Evolutionary conservation across 2,888 invertebrate species (phyloP).

Genomic region (Scotopteryx bipunctaria): DNA sequence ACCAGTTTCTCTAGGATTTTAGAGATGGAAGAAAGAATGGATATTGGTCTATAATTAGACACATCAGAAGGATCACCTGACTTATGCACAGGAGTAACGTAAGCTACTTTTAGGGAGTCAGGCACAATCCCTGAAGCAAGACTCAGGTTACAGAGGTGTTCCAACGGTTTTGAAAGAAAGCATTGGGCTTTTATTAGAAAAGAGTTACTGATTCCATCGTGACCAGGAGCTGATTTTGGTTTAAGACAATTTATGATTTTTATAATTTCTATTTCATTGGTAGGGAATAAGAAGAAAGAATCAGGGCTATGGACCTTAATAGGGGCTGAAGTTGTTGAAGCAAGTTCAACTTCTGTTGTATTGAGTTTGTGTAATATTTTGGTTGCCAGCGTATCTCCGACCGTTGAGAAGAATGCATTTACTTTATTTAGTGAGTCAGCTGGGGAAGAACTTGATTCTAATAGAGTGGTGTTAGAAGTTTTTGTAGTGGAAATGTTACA

Average conservation of each 20-base stretch:
- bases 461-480: not conserved
- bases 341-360: not conserved
- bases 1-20: slow-evolving; percentile 4
- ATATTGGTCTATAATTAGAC: slow-evolving; percentile 2
- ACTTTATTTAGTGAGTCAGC: slow-evolving; percentile 1
- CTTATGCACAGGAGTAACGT: not conserved
- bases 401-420: slow-evolving; percentile 2
- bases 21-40: not conserved
- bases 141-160: not conserved
- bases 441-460: no score
- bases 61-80: not conserved
- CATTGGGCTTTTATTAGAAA: not conserved
- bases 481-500: not conserved
- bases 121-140: not conserved
- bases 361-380: not conserved
- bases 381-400: slow-evolving; percentile 4
- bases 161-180: not conserved
- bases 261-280: not conserved
- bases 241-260: not conserved
- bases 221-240: not conserved
- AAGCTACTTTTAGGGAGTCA: not conserved
- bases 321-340: no score
- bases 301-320: no score
- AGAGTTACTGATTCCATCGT: not conserved
- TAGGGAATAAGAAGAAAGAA: not conserved